Evolutionary conservation across 2,113 vertebrate genomes (phyloP), one percentile per base, ranked within the genome.

Genomic region (Mesocricetus auratus): DNA sequence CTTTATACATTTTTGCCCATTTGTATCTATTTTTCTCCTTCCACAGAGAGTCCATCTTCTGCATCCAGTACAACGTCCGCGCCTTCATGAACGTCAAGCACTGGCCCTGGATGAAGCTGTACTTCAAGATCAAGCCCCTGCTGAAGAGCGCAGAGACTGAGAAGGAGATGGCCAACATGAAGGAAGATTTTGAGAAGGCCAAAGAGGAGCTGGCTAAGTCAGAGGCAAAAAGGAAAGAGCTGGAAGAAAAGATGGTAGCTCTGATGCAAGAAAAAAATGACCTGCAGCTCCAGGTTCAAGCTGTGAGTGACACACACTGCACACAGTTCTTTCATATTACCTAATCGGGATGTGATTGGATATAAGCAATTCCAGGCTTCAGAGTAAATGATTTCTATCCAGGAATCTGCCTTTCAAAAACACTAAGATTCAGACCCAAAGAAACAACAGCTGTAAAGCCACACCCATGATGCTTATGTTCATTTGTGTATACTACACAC

Each of bases 231-330:
- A 98, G 98, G 58, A 98, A 99, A 95, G 98, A 99, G 77, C 97
- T 99, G 0, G 99, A 99, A 90, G 99, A 99, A 97, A 99, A 99
- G 94, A 99, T 99, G 99, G 98, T 99, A 81, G 97, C 97, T 11
- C 64, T 99, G 0, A 50, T 99, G 47, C 99, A 99, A 90, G 99
- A 99, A 89, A 99, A 99, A 96, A 99, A 99, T 0, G 99, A 99
- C 7, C 94, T 99, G 17, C 98, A 98, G 60, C 98, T 99, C 82
- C 99, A 99, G 97, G 99, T 99, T 45, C 99, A 99, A 92, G 97
- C 99, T 2, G 99, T 99, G 96, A 98, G 98, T 93, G 89, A 47
- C 19, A 75, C 1, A 19, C 11, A 62, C 26, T 47, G 19, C 2
- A 62, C 16, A 89, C 1, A 31, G 31, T 6, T 39, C 39, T 4